Evolutionary conservation across 2,113 vertebrate genomes (phyloP), one percentile per base, ranked within the genome.

Genomic region (Abramis brama): DNA sequence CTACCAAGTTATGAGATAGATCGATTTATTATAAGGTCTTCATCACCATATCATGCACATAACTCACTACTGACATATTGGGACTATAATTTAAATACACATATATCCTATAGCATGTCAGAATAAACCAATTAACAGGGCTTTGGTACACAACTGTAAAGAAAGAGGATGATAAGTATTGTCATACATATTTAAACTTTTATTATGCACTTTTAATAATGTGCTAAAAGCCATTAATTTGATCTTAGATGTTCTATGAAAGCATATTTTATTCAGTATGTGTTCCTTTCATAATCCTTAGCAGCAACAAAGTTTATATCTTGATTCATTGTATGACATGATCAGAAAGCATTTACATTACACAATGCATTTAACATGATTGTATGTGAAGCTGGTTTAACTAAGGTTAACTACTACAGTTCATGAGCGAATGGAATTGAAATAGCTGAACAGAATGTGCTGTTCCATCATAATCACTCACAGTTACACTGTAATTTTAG

Each of bases 401-500:
- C 39, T 74, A 15, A 47, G 71, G 71, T 30, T 77, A 52, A 30
- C 25, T 30, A 27, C 47, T 5, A 55, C 1, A 77, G 74, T 33
- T 77, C 74, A 77, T 55, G 6, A 5, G 47, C 8, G 21, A 76
- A 64, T 64, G 57, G 70, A 82, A 74, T 64, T 39, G 33, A 74
- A 59, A 23, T 45, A 70, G 68, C 68, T 47, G 71, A 81, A 84
- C 47, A 27, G 25, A 79, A 79, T 25, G 13, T 57, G 55, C 43
- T n/a, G 47, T 47, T 87, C 59, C 83, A 76, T 70, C 52, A 79
- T 77, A 39, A 70, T 70, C 59, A 77, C 30, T 60, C 12, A 39
- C 57, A 70, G 85, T 50, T 77, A 75, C 62, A 55, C 59, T 82
- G 87, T 82, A 57, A 82, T 82, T 78, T 60, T 70, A 36, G 33